Percentiles rank a stretch among this genome's conserved stretches.
These are phyloP conservation scores for Hypsopygia costalis DNA, from an alignment of 2,888 invertebrate genomes.

Conservation along the genomic window DNA sequence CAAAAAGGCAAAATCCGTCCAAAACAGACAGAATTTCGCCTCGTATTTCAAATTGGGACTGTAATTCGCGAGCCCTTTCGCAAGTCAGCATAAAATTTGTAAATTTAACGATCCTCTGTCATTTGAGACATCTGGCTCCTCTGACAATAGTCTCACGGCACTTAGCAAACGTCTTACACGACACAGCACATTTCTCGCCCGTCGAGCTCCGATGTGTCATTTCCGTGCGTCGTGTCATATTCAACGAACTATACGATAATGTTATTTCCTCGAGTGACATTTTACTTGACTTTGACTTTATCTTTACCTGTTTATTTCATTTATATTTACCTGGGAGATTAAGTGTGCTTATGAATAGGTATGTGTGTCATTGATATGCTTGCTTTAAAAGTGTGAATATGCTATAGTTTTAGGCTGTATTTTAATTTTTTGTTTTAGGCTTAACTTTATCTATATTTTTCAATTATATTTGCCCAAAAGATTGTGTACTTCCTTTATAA, in stretches of 20 bases:
- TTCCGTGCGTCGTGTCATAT: constrained; percentile 18
- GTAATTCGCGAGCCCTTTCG: neutral
- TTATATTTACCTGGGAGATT: no score
- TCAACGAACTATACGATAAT: constrained; percentile 14
- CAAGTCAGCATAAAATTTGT: constrained; percentile 9
- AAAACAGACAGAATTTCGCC: neutral
- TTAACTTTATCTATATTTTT: no score
- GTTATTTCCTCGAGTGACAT: constrained; percentile 12
- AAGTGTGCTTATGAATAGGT: no score
- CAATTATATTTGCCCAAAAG: no score
- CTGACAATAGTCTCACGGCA: constrained; percentile 3
- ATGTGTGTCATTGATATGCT: no score
- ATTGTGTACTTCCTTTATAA: no score
- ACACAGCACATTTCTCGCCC: constrained; percentile 18
- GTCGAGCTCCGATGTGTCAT: constrained; percentile 21
- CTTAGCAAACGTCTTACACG: constrained; percentile 3
- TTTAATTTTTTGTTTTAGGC: no score
- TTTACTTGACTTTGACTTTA: neutral
- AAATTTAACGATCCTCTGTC: constrained; percentile 8
- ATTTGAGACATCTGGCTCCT: constrained; percentile 4
- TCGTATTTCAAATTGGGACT: neutral
- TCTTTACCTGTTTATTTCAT: no score
- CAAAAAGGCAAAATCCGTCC: neutral
- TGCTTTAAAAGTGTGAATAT: no score
- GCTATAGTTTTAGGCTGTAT: no score